Conservation (phyloP, 37 sponge, comb jelly and placozoan species). For the Ianthella basta region DNA sequence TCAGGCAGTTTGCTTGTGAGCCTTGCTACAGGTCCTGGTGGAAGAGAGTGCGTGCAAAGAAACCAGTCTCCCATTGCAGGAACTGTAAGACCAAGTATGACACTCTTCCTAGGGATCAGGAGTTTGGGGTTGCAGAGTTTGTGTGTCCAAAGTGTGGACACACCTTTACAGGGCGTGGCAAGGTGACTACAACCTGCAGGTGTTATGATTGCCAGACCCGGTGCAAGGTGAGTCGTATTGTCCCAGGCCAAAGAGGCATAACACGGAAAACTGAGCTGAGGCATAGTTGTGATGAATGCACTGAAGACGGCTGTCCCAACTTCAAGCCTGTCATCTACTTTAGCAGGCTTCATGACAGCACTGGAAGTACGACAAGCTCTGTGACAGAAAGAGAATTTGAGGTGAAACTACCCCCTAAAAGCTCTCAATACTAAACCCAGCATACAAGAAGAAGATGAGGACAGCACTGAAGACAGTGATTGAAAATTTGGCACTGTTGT, state of each 20-base stretch:
- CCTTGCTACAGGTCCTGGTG: constrained; percentile 38
- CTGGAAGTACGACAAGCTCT: neutral
- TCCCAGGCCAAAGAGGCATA: neutral
- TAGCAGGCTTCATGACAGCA: constrained; percentile 1
- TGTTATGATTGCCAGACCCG: constrained; percentile 19
- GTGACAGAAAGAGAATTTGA: too few relatives aligned
- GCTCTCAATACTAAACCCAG: too few relatives aligned
- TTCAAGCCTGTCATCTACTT: neutral
- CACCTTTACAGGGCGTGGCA: constrained; percentile 3
- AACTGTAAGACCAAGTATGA: constrained; percentile 39
- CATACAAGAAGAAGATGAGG: neutral
- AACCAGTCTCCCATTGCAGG: constrained; percentile 39
- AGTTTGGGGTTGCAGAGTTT: constrained; percentile 41
- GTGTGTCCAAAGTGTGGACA: constrained; percentile 30
- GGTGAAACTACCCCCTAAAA: too few relatives aligned
- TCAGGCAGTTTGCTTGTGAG: constrained; percentile 45
- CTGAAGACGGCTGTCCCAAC: constrained; percentile 3
- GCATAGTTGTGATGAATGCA: constrained; percentile 6
- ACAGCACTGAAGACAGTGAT: neutral
- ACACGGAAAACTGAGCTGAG: neutral
- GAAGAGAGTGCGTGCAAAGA: constrained; percentile 17
- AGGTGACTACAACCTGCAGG: neutral
- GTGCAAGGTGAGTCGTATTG: neutral
- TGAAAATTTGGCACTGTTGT: too few relatives aligned
- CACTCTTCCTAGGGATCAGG: constrained; percentile 36